phyloP scores from a whole-genome alignment of 2,113 vertebrate genomes.

The Pteronura brasiliensis region DNA sequence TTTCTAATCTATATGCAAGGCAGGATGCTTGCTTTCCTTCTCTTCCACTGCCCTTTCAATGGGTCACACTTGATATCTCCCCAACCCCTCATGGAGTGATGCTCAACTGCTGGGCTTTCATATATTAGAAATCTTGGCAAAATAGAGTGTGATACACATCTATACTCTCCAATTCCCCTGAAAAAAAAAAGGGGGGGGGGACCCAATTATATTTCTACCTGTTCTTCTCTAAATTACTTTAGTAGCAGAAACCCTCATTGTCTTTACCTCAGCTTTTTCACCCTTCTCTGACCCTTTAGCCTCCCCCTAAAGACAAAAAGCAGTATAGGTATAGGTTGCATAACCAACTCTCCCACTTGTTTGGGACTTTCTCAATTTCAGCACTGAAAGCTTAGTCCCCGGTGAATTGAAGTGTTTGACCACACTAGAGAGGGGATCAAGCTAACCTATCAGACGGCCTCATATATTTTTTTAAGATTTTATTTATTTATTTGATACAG shows the following conservation, averaged over 20 bases:
- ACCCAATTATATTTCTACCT: neutral
- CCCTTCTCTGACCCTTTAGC: neutral
- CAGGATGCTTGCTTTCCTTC: neutral
- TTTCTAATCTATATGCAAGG: neutral
- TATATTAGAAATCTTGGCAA: neutral
- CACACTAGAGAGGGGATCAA: neutral
- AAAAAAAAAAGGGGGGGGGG: neutral
- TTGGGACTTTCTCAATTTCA: neutral
- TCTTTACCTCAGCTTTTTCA: neutral
- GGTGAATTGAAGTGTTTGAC: neutral
- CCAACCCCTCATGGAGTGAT: neutral
- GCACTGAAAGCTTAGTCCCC: neutral
- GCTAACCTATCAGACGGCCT: neutral
- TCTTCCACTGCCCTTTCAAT: neutral
- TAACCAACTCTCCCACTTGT: neutral
- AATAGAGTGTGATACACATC: neutral
- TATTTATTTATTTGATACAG: neutral
- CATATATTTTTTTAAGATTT: neutral
- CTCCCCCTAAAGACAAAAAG: neutral
- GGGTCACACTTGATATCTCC: neutral
- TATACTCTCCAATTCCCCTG: neutral
- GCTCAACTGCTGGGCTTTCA: neutral
- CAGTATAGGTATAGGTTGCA: neutral
- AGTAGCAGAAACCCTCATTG: neutral
- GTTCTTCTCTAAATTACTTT: neutral